These are phyloP conservation scores for Leguminivora glycinivorella DNA, from an alignment of 1,140 invertebrate species.

Conservation along the genomic window DNA sequence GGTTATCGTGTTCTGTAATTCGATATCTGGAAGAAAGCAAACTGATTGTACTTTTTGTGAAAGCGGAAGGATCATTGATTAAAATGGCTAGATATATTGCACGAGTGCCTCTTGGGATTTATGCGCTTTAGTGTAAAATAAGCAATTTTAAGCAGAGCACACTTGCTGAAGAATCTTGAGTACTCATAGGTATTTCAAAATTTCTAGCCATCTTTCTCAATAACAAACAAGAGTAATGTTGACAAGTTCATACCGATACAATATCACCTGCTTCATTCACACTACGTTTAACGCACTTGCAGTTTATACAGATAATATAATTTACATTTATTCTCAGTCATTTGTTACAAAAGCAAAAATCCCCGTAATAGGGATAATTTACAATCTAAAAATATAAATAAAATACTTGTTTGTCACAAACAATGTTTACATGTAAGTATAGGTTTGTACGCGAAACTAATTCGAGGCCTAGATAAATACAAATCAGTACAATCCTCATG, in stretches of 20 bases:
- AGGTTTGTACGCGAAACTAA: conserved; percentile 7
- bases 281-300: conserved; percentile 45
- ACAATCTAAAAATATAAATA: conserved; percentile 39
- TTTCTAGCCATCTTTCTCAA: conserved; percentile 38
- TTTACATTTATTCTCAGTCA: conserved; percentile 52
- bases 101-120: not conserved
- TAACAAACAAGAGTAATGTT: conserved; percentile 29
- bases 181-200: conserved; percentile 4
- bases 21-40: conserved; percentile 49
- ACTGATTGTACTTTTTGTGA: conserved; percentile 34
- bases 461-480: not conserved
- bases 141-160: not conserved
- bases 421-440: not conserved
- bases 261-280: conserved; percentile 37
- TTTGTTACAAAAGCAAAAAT: conserved; percentile 33
- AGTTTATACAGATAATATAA: conserved; percentile 46
- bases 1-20: conserved; percentile 16
- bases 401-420: conserved; percentile 46
- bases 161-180: not conserved
- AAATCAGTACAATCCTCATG: conserved; percentile 13
- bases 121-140: not conserved
- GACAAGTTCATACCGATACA: conserved; percentile 40
- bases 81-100: conserved; percentile 34
- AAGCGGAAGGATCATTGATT: conserved; percentile 25
- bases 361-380: conserved; percentile 29